Base-by-base conservation (phyloP, 2,797 vertebrate genomes). In the Macropodus opercularis region DNA sequence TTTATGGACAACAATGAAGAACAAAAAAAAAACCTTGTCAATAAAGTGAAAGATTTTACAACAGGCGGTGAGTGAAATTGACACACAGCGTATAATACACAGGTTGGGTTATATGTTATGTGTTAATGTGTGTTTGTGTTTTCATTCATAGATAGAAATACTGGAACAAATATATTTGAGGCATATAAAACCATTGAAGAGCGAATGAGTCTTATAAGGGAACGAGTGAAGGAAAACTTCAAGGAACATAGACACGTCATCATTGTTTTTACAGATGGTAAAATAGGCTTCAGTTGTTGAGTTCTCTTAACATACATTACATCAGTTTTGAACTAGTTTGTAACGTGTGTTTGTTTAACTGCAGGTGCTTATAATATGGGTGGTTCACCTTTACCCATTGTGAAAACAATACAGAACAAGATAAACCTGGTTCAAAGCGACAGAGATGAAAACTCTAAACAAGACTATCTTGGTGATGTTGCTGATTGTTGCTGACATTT, bases 321-420 rank as follows among this genome's bases (percentile, higher is more conserved):
- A 29, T 12, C 42, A n/a, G n/a, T 26, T 38, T 54, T 14, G 4
- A 6, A 15, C 9, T 13, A 32, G 7, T 26, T 7, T 6, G 18
- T 39, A 0, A 48, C 38, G 59, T 49, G 15, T 2, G 36, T 23
- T 21, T 8, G n/a, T 62, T 58, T 51, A 6, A n/a, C 44, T 59
- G 10, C 47, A 90, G 88, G 89, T 41, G 83, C 23, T 15, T 90
- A 73, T 60, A 91, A 91, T 24, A 85, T 85, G 79, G 89, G 89
- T 0, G 88, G 84, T 6, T 61, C 72, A 24, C 88, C 89, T 51
- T 0, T 0, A 18, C 21, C 17, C 2, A 77, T 55, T n/a, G 62
- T 91, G 40, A 3, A 10, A 1, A 46, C 6, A 40, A 90, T 90
- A 49, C 90, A 90, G 55, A 51, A 76, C 17, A 17, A 34, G 34